Evolutionary conservation across 2,888 invertebrate genomes (phyloP), one percentile per base, ranked within the genome.

Genomic region (Calephelis perditalis): DNA sequence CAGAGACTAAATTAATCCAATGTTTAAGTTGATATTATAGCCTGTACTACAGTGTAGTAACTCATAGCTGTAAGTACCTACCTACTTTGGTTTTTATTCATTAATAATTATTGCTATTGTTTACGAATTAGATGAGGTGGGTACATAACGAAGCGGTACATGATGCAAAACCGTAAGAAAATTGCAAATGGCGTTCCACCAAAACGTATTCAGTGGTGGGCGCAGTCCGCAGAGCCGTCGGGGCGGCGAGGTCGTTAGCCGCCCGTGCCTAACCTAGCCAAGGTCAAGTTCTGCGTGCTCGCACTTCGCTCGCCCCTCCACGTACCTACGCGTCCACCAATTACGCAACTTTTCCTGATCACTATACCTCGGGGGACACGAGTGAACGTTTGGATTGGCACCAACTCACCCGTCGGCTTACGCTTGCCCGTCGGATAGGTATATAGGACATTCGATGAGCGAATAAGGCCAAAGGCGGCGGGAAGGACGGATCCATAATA

Each of bases 201-300:
- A 40, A 40, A 40, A 40, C 40, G 40, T 40, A 40, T 40, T 40
- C 40, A 40, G 40, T 40, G 40, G 40, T 40, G 40, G 40, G 40
- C 40, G 40, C 40, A 40, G 40, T 40, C 40, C 62, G 61, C 49
- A 57, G 59, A 61, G 35, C 35, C 55, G 49, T 61, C 61, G 65
- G 62, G 61, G 52, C 60, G 15, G 66, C 65, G 70, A 62, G 68
- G 67, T 66, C 65, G 54, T 60, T 63, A 65, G 56, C 67, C 68
- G 66, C 52, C 45, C 65, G 65, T 65, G 62, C 67, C 67, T 68
- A 66, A 68, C 68, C 68, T 67, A 66, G 67, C 65, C 70, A 70
- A 70, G 70, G 70, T 70, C 69, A 68, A 67, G 66, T 63, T 60
- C 65, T 65, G 63, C 67, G 66, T 67, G 57, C 36, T 63, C 62